Evolutionary conservation across 1,140 invertebrate species (phyloP).

Genomic region (Nasonia giraulti): DNA sequence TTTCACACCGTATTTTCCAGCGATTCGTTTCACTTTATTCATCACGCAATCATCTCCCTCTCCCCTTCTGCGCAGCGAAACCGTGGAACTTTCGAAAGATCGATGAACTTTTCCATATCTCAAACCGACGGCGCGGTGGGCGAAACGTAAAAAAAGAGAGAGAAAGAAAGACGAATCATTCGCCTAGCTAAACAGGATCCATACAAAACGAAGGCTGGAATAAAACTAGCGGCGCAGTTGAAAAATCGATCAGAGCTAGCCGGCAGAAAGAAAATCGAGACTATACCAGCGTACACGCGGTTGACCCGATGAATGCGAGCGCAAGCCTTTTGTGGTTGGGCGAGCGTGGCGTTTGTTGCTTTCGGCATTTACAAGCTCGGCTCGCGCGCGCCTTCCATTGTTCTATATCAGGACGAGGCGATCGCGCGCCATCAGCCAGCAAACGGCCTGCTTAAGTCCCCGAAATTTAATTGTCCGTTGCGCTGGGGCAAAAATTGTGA

Average conservation of each 20-base stretch:
- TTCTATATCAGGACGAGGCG: slow-evolving; percentile 6
- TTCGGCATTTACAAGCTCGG: slow-evolving; percentile 6
- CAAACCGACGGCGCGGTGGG: not conserved
- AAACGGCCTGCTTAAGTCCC: slow-evolving; percentile 18
- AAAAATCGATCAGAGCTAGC: not conserved
- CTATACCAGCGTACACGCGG: too few relatives aligned
- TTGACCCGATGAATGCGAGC: not conserved
- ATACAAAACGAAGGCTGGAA: not conserved
- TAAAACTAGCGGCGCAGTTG: not conserved
- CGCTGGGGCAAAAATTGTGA: slow-evolving; percentile 8
- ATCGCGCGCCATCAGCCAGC: slow-evolving; percentile 3
- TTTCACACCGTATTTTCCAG: not conserved
- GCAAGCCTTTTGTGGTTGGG: not conserved
- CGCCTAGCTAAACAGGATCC: not conserved
- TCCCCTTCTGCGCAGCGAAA: not conserved
- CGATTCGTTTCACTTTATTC: not conserved
- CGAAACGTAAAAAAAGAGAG: not conserved
- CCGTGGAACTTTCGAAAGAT: not conserved
- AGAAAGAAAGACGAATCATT: not conserved
- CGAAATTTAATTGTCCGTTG: slow-evolving; percentile 2
- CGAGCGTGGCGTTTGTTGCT: not conserved
- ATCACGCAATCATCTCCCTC: not conserved
- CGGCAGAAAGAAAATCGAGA: too few relatives aligned
- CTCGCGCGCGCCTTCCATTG: not conserved
- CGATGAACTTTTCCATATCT: not conserved